Conservation (phyloP, 2,888 invertebrate species). For the Ceraclea dissimilis region DNA sequence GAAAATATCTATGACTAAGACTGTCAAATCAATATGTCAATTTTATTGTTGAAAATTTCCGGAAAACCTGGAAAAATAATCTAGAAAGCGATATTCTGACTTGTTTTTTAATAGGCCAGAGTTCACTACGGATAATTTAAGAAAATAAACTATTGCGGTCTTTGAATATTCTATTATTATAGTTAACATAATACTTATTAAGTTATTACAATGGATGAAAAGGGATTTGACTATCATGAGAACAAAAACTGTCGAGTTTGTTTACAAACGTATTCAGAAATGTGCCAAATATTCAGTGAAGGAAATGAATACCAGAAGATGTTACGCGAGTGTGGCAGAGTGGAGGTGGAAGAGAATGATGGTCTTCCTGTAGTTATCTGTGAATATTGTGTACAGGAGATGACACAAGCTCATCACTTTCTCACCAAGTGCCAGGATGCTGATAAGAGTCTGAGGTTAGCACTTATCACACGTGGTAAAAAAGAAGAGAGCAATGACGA, state of each 20-base stretch:
- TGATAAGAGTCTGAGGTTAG: slow-evolving; percentile 6
- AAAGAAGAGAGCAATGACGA: no score
- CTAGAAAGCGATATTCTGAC: no score
- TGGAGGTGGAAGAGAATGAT: slow-evolving; percentile 13
- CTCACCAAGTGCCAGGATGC: slow-evolving; percentile 14
- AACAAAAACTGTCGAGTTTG: not conserved
- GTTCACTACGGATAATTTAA: no score
- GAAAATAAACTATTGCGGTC: no score
- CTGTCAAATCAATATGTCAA: no score
- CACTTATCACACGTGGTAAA: not conserved
- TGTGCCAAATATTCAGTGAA: not conserved
- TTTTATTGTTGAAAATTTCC: no score
- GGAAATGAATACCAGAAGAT: not conserved
- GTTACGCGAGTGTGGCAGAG: slow-evolving; percentile 11
- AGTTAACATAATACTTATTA: no score
- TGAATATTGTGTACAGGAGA: slow-evolving; percentile 10
- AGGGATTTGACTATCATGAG: not conserved
- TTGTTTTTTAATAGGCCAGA: no score
- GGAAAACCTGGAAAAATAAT: no score
- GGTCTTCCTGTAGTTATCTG: slow-evolving; percentile 18
- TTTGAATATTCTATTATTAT: no score
- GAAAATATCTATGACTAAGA: no score
- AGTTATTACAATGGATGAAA: not conserved
- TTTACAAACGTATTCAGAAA: not conserved
- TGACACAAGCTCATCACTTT: slow-evolving; percentile 13